Conservation (phyloP, 2,113 vertebrate species). For the Todiramphus chloris region DNA sequence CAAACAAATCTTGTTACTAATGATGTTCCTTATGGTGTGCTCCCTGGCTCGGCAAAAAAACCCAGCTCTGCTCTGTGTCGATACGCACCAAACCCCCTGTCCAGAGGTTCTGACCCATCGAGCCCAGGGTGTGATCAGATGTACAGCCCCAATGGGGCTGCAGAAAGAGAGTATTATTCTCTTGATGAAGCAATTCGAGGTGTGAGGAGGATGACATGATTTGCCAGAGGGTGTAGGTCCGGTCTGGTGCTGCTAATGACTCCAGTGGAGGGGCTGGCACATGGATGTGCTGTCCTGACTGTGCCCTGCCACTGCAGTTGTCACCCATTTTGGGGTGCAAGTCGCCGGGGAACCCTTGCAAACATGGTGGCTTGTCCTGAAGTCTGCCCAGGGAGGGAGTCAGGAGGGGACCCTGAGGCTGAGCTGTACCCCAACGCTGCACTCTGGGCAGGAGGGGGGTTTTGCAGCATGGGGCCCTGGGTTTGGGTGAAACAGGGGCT, state of each 20-base stretch:
- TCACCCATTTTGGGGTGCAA: not conserved
- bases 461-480: not conserved
- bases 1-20: not conserved
- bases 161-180: not conserved
- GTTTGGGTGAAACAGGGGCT: not conserved
- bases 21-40: not conserved
- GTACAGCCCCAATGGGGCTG: rapidly evolving
- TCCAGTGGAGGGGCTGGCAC: not conserved
- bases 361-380: not conserved
- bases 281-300: rapidly evolving
- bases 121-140: not conserved
- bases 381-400: not conserved
- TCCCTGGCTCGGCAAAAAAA: not conserved
- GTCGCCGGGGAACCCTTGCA: not conserved
- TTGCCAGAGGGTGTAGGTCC: not conserved
- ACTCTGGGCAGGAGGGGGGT: not conserved
- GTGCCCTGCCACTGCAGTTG: not conserved
- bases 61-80: not conserved
- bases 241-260: not conserved
- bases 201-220: not conserved
- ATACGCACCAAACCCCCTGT: not conserved
- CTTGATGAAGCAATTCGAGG: not conserved
- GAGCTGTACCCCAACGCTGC: not conserved
- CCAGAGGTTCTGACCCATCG: not conserved
- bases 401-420: not conserved